Percentiles rank a stretch among this genome's conserved stretches.
These are phyloP conservation scores for Chelonia mydas DNA, from an alignment of 2,797 vertebrate species.

Conservation along the genomic window DNA sequence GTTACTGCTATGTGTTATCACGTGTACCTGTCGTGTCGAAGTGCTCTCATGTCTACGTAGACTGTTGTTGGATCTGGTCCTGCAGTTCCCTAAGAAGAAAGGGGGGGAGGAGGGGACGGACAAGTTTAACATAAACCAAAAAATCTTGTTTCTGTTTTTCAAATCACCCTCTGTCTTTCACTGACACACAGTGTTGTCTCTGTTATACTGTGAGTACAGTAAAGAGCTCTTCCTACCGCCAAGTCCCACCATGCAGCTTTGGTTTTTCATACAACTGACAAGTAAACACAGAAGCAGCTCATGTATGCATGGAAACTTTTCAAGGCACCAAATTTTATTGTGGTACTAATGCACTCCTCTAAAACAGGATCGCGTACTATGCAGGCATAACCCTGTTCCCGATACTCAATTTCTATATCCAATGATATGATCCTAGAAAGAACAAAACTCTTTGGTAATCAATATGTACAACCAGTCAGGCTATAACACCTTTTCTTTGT, in stretches of 20 bases:
- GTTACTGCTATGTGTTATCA: neutral
- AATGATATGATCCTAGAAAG: neutral
- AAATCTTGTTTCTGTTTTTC: neutral
- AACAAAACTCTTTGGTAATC: neutral
- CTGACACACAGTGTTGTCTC: neutral
- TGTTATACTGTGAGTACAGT: neutral
- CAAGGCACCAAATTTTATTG: neutral
- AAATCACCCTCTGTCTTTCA: neutral
- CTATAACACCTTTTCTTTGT: accelerated
- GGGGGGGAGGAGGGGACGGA: slow-evolving; percentile 5
- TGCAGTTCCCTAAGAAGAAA: slow-evolving; percentile 88
- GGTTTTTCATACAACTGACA: neutral
- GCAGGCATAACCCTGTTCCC: neutral
- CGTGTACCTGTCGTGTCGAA: slow-evolving; percentile 92
- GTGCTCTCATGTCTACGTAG: slow-evolving; percentile 95
- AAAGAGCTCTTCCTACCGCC: neutral
- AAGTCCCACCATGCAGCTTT: neutral
- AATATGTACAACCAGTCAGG: neutral
- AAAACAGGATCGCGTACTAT: neutral
- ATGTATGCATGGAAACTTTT: neutral
- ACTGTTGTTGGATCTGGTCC: slow-evolving; percentile 97
- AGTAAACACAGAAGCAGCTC: neutral
- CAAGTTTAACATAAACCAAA: slow-evolving; percentile 13
- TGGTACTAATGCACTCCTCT: neutral
- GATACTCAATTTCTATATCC: neutral